These are phyloP conservation scores for Archips xylosteana DNA, from an alignment of 2,888 invertebrate species.

Conservation along the genomic window DNA sequence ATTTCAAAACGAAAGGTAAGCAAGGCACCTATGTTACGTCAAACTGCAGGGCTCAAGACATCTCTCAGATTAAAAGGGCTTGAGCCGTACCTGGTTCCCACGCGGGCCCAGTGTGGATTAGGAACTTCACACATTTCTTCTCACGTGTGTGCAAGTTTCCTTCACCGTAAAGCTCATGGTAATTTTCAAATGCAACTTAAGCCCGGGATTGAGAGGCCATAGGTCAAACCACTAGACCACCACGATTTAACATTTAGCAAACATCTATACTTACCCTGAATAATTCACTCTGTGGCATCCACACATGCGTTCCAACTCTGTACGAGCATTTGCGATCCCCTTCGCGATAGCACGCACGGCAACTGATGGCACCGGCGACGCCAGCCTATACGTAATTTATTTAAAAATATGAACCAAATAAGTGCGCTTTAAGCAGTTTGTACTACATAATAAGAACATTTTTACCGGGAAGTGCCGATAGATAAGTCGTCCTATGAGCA, in stretches of 20 bases:
- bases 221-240: no score
- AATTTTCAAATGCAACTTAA: no score
- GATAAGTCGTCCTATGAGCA: background rate
- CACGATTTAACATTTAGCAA: background rate
- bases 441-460: constrained; percentile 50
- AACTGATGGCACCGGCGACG: constrained; percentile 68
- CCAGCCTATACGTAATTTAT: constrained; percentile 83
- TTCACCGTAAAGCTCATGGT: no score
- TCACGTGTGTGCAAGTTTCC: no score
- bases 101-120: no score
- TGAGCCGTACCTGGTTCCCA: no score
- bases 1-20: no score
- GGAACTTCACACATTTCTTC: no score
- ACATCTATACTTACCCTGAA: background rate
- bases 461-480: background rate
- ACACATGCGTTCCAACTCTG: constrained; percentile 55
- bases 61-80: no score
- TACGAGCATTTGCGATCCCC: constrained; percentile 77
- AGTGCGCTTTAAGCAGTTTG: constrained; percentile 70
- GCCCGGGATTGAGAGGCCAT: no score
- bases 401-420: constrained; percentile 83
- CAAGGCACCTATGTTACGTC: no score
- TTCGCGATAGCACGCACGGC: constrained; percentile 79
- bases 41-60: no score
- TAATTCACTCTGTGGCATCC: constrained; percentile 50